phyloP scores from a whole-genome alignment of 1,140 invertebrate genomes.

The Rhopalosiphum padi region DNA sequence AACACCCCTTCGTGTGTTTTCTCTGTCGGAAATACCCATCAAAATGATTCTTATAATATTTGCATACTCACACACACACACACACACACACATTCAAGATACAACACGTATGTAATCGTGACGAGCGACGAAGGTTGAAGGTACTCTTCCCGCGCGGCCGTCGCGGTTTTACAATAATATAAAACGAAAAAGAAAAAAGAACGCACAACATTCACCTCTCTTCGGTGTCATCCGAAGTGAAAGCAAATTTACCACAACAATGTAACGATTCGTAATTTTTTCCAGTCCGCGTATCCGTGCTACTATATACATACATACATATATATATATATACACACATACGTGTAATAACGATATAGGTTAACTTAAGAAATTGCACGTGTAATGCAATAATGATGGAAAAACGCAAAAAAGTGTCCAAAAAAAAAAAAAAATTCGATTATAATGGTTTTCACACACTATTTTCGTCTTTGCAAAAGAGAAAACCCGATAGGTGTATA shows the following conservation, averaged over 20 bases:
- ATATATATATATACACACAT: background rate
- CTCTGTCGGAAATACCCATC: conserved; percentile 23
- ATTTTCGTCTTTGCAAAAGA: conserved; percentile 37
- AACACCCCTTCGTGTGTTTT: background rate
- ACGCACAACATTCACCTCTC: conserved; percentile 39
- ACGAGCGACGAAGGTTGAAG: conserved; percentile 1
- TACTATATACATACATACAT: background rate
- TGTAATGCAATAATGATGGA: background rate
- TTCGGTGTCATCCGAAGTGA: conserved; percentile 42
- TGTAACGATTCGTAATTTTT: conserved; percentile 45
- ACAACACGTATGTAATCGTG: background rate
- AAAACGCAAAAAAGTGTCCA: background rate
- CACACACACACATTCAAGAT: background rate
- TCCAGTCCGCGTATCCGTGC: background rate
- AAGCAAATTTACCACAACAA: conserved; percentile 51
- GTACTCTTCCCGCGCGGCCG: background rate
- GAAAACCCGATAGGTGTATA: background rate
- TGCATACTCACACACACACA: background rate
- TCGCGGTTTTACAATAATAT: conserved; percentile 28
- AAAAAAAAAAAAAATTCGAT: background rate
- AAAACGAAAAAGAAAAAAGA: conserved; percentile 20
- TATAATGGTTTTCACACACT: conserved; percentile 14
- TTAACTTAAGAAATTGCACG: conserved; percentile 17
- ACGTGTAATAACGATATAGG: background rate
- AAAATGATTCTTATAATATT: conserved; percentile 11